phyloP scores from a whole-genome alignment of 2,113 vertebrate genomes.

The Chascanopsetta lugubris region DNA sequence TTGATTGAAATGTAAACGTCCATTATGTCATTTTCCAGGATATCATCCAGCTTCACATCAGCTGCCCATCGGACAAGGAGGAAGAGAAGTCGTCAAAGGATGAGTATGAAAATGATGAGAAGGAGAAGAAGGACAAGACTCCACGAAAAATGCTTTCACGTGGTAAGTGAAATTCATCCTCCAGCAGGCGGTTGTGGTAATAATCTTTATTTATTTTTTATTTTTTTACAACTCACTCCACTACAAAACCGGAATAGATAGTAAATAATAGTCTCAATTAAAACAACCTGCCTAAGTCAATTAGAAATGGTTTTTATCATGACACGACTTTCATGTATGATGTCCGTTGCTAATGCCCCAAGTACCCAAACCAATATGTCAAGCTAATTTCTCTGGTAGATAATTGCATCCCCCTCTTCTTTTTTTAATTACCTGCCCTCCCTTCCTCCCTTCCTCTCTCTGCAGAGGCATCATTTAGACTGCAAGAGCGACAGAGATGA shows the following conservation, averaged over 20 bases:
- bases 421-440: constrained; percentile 22
- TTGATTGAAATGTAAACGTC: neutral
- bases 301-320: neutral
- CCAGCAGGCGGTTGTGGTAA: neutral
- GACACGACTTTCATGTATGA: neutral
- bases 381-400: constrained; percentile 24
- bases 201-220: neutral
- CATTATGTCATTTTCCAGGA: constrained; percentile 80
- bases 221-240: neutral
- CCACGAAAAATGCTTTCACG: constrained; percentile 96
- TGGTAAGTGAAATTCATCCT: constrained; percentile 78
- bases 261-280: neutral
- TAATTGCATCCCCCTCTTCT: constrained; percentile 21
- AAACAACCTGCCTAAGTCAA: neutral
- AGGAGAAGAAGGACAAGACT: constrained; percentile 94
- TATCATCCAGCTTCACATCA: constrained; percentile 96
- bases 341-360: constrained; percentile 12
- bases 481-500: constrained; percentile 40
- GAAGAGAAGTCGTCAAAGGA: constrained; percentile 95
- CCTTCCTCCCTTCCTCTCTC: constrained; percentile 6
- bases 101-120: constrained; percentile 95
- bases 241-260: neutral
- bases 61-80: constrained; percentile 97
- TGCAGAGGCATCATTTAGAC: constrained; percentile 39
- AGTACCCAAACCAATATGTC: constrained; percentile 15